These are phyloP conservation scores for Plagiodera versicolora DNA, from an alignment of 2,888 invertebrate genomes.

Conservation along the genomic window DNA sequence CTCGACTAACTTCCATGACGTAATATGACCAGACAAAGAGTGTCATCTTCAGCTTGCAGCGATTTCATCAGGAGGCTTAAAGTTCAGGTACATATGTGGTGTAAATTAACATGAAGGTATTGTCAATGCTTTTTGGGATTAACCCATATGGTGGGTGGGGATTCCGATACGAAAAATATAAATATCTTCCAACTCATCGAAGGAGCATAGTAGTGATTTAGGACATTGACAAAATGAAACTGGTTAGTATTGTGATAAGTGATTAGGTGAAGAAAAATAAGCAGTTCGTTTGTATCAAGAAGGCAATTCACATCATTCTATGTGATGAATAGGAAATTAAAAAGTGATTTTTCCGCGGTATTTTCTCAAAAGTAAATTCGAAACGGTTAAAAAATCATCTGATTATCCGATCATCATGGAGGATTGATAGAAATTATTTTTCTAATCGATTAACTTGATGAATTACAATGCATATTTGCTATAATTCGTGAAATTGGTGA, in stretches of 20 bases:
- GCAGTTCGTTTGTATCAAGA: no score
- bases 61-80: slow-evolving; percentile 20
- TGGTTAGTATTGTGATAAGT: slow-evolving; percentile 18
- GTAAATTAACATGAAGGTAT: slow-evolving; percentile 17
- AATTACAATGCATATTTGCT: no score
- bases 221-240: slow-evolving; percentile 23
- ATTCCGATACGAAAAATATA: slow-evolving; percentile 22
- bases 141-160: slow-evolving; percentile 15
- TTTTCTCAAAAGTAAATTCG: no score
- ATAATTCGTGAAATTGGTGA: no score
- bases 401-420: no score
- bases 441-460: no score
- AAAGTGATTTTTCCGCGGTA: no score
- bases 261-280: no score
- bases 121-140: slow-evolving; percentile 21
- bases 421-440: no score
- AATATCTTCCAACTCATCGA: slow-evolving; percentile 20
- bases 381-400: no score
- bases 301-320: no score
- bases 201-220: slow-evolving; percentile 22
- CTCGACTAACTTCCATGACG: slow-evolving; percentile 11
- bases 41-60: slow-evolving; percentile 18
- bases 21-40: slow-evolving; percentile 13
- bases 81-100: slow-evolving; percentile 24
- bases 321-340: no score